Conservation (phyloP, 2,888 invertebrate species). For the Cryptus armator region DNA sequence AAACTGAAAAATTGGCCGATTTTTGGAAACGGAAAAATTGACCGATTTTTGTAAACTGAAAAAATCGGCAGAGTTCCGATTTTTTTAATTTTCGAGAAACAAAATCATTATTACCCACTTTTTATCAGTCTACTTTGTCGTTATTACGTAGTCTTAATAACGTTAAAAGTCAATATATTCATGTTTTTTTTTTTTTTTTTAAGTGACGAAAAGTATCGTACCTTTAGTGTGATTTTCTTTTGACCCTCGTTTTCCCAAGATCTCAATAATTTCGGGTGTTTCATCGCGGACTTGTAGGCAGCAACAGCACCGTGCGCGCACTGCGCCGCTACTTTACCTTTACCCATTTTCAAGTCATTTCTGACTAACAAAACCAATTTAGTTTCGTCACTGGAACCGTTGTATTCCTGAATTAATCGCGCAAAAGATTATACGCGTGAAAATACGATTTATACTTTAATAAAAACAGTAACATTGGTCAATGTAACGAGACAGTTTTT, state of each 20-base stretch:
- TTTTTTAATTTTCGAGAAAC: too few species aligned
- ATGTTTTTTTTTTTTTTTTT: not conserved
- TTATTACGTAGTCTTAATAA: too few species aligned
- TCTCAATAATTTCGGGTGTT: constrained; percentile 88
- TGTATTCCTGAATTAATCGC: constrained; percentile 38
- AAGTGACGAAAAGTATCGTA: constrained; percentile 74
- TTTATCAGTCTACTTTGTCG: too few species aligned
- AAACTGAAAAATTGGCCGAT: too few species aligned
- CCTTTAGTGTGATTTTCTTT: constrained; percentile 94
- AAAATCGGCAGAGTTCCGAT: too few species aligned
- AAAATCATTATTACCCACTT: too few species aligned
- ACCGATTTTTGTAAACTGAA: too few species aligned
- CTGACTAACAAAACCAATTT: constrained; percentile 95
- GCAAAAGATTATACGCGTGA: not conserved
- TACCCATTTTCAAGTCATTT: constrained; percentile 97
- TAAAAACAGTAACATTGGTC: not conserved
- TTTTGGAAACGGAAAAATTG: too few species aligned
- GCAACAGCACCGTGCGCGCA: constrained; percentile 98
- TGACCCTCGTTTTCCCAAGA: constrained; percentile 91
- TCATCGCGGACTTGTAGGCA: constrained; percentile 91
- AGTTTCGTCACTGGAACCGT: constrained; percentile 85
- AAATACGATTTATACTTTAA: not conserved
- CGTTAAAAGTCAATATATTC: too few species aligned
- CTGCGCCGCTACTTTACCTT: constrained; percentile 97
- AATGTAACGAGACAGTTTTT: too few species aligned